These are phyloP conservation scores for Halcyon malimbica DNA, from an alignment of 2,113 vertebrate genomes.

Conservation along the genomic window DNA sequence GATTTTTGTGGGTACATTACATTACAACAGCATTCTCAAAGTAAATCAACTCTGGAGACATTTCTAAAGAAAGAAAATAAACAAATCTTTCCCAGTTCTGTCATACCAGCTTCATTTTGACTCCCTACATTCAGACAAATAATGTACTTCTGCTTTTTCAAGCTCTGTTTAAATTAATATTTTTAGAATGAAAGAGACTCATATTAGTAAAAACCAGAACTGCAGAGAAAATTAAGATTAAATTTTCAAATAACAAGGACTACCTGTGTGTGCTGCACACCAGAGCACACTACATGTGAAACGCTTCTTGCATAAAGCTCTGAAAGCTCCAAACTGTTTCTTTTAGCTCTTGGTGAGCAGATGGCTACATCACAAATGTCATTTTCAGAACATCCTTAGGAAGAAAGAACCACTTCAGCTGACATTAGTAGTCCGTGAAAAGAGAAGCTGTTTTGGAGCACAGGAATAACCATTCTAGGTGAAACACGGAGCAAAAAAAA, in stretches of 20 bases:
- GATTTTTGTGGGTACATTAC: background rate
- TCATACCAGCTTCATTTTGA: background rate
- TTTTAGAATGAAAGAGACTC: background rate
- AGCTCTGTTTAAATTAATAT: background rate
- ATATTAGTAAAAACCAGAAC: background rate
- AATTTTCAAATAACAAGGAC: background rate
- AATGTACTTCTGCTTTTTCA: background rate
- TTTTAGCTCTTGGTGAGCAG: background rate
- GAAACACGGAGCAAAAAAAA: background rate
- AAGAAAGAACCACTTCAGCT: background rate
- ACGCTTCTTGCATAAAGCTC: background rate
- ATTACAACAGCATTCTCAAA: background rate
- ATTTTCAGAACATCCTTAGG: background rate
- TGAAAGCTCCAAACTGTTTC: background rate
- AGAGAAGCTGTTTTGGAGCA: background rate
- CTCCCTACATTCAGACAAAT: background rate
- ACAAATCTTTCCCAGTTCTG: background rate
- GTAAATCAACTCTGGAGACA: background rate
- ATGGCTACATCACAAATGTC: background rate
- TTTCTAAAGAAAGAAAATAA: background rate
- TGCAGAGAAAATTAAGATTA: background rate
- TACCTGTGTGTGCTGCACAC: background rate
- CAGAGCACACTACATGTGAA: background rate
- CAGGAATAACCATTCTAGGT: background rate
- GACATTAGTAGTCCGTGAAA: background rate